Evolutionary conservation across 2,888 invertebrate species (phyloP), one percentile per base, ranked within the genome.

Genomic region (Cosmia pyralina): DNA sequence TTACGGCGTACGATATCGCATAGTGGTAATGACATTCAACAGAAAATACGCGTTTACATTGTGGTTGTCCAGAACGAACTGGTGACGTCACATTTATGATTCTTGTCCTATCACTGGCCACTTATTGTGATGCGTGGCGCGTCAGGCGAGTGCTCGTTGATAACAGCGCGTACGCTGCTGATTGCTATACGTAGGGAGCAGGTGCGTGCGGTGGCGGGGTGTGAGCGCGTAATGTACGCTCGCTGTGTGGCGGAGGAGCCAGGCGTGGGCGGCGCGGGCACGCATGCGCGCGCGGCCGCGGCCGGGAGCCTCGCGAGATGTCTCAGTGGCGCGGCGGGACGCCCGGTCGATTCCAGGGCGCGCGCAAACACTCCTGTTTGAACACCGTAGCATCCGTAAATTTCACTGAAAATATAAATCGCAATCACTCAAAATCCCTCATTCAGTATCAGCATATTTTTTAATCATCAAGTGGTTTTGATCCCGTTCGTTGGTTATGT

Each of bases 281-380:
- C 94, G 94, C 94, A 94, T 93, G 95, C 95, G 94, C 93, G 92
- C 75, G 77, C 84, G 78, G 85, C 87, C 88, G 88, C 89, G 83
- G 90, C 93, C 92, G 90, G 92, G 92, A 92, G 91, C 92, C 91
- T 90, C 87, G 89, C 88, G 86, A 90, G 90, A 90, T 86, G 92
- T 92, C 92, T 95, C 95, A 96, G 96, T 96, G 95, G 93, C 93
- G 94, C 95, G 94, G 92, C 94, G 94, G 93, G 92, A 93, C 91
- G 93, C 94, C 92, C 92, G 96, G 95, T 95, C 96, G 96, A 95
- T 95, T 94, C 94, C 92, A 92, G 92, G 92, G 92, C 90, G 92
- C 93, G 92, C 92, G 91, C 90, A 86, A 91, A 90, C 85, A 87
- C 87, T 78, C 75, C 84, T 85, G 84, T 88, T 86, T 85, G 79